These are phyloP conservation scores for Stichopus chloronotus DNA, from an alignment of 35 echinoderm and acorn worm genomes.

Conservation along the genomic window DNA sequence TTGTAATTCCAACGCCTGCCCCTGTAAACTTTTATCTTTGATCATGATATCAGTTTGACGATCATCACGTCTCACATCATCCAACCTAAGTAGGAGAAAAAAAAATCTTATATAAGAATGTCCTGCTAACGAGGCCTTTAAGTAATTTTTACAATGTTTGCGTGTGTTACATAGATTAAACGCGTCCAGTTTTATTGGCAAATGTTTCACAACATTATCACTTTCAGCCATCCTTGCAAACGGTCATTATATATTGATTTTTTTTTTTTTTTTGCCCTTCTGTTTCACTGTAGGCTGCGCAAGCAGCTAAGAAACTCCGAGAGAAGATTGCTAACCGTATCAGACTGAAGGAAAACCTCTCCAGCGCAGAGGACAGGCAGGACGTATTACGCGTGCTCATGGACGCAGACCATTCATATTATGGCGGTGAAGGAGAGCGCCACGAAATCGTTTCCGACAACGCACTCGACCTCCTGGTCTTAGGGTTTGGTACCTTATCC, in stretches of 20 bases:
- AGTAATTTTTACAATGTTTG: no score
- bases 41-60: no score
- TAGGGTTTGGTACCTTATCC: constrained; percentile 23
- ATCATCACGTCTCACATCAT: no score
- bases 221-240: background rate
- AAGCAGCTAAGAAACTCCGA: constrained; percentile 30
- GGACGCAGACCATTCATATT: constrained; percentile 46
- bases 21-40: no score
- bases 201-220: background rate
- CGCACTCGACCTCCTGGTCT: constrained; percentile 28
- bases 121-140: no score
- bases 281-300: constrained; percentile 16
- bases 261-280: background rate
- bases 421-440: background rate
- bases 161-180: no score
- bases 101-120: no score
- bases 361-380: constrained; percentile 54
- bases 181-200: no score
- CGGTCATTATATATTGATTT: background rate
- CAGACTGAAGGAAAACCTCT: constrained; percentile 54
- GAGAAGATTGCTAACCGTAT: constrained; percentile 42
- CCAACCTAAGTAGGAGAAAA: no score
- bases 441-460: constrained; percentile 48
- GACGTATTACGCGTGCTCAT: constrained; percentile 80
- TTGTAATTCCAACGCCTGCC: no score